Base-by-base conservation (phyloP, 2,888 invertebrate species). In the Drosophila vallismaia region DNA sequence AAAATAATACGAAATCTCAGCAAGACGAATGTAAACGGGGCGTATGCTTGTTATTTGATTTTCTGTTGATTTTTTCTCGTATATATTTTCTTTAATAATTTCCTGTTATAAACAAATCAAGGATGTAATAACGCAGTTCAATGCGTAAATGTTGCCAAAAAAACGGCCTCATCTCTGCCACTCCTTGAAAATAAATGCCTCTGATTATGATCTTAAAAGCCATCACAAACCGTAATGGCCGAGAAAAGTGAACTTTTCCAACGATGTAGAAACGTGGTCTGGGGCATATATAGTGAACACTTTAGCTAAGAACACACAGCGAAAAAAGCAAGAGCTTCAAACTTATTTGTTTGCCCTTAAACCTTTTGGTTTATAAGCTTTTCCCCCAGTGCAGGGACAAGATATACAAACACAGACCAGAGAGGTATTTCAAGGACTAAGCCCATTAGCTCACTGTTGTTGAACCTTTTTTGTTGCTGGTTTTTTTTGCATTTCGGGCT, bases 121-220 rank as follows among this genome's bases (percentile, higher is more conserved):
- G 88, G 87, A 87, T 88, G 87, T 84, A 88, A 88, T 87, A 88
- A 82, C 88, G 86, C 88, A 86, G 86, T 67, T 88, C 85, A 83
- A 82, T 86, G 88, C 79, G 36, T 59, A 64, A 48, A 50, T 71
- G 71, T 58, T 54, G 57, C 72, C 24, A 7, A 7, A 31, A 60
- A 44, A 42, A 24, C 4, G 4, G 1, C 44, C 44, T 33, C 56
- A 44, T 36, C 42, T 29, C 44, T 28, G 42, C 55, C 67, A 64
- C 60, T 63, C 67, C 74, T 86, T 75, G 63, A 82, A 76, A 76
- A 71, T 86, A 82, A 84, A 79, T 85, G 73, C 76, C 74, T 42
- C 64, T 75, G 84, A 86, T 85, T 86, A 74, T 75, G 76, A 86
- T 86, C 85, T 86, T 85, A 79, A 86, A 74, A 82, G 73, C 76